Conservation (phyloP, 2,797 vertebrate species). For the Lagocephalus sceleratus region DNA sequence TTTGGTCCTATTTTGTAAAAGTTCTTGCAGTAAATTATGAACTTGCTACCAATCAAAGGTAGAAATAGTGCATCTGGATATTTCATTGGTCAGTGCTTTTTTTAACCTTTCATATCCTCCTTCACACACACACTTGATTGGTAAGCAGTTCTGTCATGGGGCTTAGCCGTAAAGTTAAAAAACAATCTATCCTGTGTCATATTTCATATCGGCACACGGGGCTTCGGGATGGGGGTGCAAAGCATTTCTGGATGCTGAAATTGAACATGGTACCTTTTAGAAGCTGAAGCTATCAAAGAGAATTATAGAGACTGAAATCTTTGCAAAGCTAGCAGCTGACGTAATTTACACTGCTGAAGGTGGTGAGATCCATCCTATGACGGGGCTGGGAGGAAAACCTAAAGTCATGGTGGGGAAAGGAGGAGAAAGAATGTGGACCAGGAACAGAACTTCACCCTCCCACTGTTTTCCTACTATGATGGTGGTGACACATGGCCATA, state of each 20-base stretch:
- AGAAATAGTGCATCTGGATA: too few species aligned
- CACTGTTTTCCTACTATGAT: slow-evolving; percentile 53
- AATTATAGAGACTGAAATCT: slow-evolving; percentile 67
- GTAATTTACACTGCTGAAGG: slow-evolving; percentile 69
- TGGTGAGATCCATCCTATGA: slow-evolving; percentile 62
- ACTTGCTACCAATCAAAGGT: too few species aligned
- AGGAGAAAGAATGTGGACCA: slow-evolving; percentile 43
- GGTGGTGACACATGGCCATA: slow-evolving; percentile 54
- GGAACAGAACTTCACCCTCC: slow-evolving; percentile 43
- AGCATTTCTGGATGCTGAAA: slow-evolving; percentile 59
- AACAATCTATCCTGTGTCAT: slow-evolving; percentile 57
- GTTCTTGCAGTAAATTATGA: too few species aligned
- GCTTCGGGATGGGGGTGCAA: slow-evolving; percentile 11
- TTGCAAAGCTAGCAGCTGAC: slow-evolving; percentile 55
- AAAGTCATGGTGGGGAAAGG: slow-evolving; percentile 29
- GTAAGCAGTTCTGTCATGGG: slow-evolving; percentile 51
- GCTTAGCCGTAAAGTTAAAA: slow-evolving; percentile 64
- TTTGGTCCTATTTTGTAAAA: too few species aligned
- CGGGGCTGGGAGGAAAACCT: slow-evolving; percentile 21
- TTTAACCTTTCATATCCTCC: neutral
- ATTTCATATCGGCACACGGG: slow-evolving; percentile 64
- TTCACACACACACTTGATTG: slow-evolving; percentile 38
- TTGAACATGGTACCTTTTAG: slow-evolving; percentile 67
- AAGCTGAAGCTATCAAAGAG: slow-evolving; percentile 63
- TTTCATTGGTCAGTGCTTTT: neutral